Evolutionary conservation across 1,140 invertebrate genomes (phyloP).

Genomic region (Bombyx mori): ASM3026992v2 NC_085107.1:13353001-13353500

Average conservation of each 20-base stretch:
- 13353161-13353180: conserved; percentile 3
- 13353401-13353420: too few species aligned
- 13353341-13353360: conserved; percentile 2
- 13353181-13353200: conserved; percentile 2
- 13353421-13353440: too few species aligned
- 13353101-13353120: conserved; percentile 6
- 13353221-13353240: conserved; percentile 2
- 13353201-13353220: conserved; percentile 2
- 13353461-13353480: too few species aligned
- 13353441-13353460: too few species aligned
- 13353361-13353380: conserved; percentile 5
- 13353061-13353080: not conserved
- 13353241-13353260: conserved; percentile 1
- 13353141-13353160: not conserved
- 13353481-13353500: too few species aligned
- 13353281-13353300: conserved; percentile 9
- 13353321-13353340: conserved; percentile 3
- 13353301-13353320: conserved; percentile 3
- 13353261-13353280: not conserved
- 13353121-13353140: conserved; percentile 1
- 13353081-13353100: conserved; percentile 1
- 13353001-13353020: conserved; percentile 5
- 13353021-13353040: conserved; percentile 4
- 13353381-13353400: too few species aligned
- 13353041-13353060: conserved; percentile 1